These are phyloP conservation scores for Rhabdomys dilectus DNA, from an alignment of 2,113 vertebrate genomes.

Conservation along the genomic window DNA sequence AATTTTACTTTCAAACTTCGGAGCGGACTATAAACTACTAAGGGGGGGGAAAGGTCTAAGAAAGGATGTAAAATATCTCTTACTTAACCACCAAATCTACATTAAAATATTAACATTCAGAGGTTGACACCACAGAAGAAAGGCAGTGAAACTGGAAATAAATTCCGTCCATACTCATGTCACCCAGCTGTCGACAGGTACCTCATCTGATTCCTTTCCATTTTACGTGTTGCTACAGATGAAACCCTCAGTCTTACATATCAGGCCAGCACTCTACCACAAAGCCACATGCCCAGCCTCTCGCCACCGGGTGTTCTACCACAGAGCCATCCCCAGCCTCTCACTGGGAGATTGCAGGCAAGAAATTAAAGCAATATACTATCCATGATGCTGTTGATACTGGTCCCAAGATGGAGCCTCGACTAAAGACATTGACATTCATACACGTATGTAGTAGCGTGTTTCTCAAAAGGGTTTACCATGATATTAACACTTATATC, in stretches of 20 bases:
- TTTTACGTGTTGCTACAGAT: background rate
- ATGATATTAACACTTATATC: background rate
- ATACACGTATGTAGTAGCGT: background rate
- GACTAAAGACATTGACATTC: background rate
- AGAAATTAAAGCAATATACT: background rate
- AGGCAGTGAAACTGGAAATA: background rate
- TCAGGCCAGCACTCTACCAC: background rate
- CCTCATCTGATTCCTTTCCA: background rate
- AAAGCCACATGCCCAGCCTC: no score
- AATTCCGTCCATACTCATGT: background rate
- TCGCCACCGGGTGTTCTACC: background rate
- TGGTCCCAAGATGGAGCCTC: background rate
- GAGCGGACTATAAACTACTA: slow-evolving; percentile 74
- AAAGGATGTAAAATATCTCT: slow-evolving; percentile 62
- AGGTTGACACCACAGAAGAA: slow-evolving; percentile 69
- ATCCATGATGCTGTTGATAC: background rate
- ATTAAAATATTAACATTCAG: slow-evolving; percentile 77
- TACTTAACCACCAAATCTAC: slow-evolving; percentile 72
- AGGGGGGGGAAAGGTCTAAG: background rate
- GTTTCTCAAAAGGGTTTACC: background rate
- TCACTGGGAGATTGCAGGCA: background rate
- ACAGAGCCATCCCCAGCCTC: background rate
- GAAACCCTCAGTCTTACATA: background rate
- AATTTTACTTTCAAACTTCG: slow-evolving; percentile 81
- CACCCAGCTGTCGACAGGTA: background rate